These are phyloP conservation scores for Chrysoperla carnea DNA, from an alignment of 1,140 invertebrate genomes.

Conservation along the genomic window DNA sequence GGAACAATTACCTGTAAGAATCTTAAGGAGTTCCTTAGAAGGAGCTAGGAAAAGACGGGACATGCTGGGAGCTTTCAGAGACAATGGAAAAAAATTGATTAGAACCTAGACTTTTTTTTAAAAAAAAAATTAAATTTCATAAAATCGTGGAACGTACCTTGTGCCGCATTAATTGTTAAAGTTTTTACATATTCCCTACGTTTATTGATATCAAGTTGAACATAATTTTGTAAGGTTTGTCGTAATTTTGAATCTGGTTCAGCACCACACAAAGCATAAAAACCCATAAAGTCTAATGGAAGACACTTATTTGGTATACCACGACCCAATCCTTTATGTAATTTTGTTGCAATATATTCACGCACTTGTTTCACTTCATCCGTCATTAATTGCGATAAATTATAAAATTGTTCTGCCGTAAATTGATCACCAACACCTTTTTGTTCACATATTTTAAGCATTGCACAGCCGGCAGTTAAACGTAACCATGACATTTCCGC, in stretches of 20 bases:
- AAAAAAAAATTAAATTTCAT: no score
- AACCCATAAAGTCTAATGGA: slow-evolving; percentile 93
- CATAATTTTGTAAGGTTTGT: slow-evolving; percentile 33
- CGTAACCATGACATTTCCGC: slow-evolving; percentile 88
- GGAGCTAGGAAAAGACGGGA: no score
- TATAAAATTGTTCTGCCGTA: slow-evolving; percentile 87
- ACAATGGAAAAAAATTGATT: no score
- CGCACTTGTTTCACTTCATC: slow-evolving; percentile 81
- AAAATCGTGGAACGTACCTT: background rate
- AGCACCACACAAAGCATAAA: slow-evolving; percentile 73
- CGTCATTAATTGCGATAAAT: slow-evolving; percentile 76
- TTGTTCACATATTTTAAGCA: slow-evolving; percentile 92
- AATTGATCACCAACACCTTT: slow-evolving; percentile 90
- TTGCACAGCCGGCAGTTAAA: slow-evolving; percentile 79
- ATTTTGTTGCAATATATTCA: slow-evolving; percentile 74
- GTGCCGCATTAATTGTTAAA: slow-evolving; percentile 30
- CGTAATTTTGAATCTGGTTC: slow-evolving; percentile 52
- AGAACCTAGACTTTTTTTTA: no score
- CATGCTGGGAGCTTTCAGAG: no score
- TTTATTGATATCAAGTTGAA: slow-evolving; percentile 73
- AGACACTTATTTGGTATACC: slow-evolving; percentile 76
- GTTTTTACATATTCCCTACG: slow-evolving; percentile 82
- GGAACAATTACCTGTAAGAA: no score
- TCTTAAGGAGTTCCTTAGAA: no score
- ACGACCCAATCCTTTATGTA: slow-evolving; percentile 73